Base-by-base conservation (phyloP, 2,888 invertebrate genomes). In the Ennomos quercinarius region DNA sequence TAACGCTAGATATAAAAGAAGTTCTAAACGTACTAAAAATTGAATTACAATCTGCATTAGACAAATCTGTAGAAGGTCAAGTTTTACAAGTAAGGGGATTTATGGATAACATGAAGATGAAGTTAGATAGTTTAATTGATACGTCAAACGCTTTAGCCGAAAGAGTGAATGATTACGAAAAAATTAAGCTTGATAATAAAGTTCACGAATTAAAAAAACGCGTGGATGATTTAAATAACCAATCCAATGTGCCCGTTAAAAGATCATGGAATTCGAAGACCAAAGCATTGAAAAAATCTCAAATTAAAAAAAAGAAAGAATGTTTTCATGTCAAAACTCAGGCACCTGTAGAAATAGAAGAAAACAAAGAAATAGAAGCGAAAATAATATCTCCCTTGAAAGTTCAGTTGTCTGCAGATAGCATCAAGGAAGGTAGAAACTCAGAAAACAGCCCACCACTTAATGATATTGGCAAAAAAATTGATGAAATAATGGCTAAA, bases 401-500 rank as follows among this genome's bases (percentile, higher is more conserved):
- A 13, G 13, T 10, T 8, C 3, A 10, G 13, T 8, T 37, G 13
- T 37, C 47, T 27, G 40, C 17, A 13, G 10, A 10, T n/a, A 12
- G 3, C 1, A 12, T 4, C 1, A 35, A 11, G 3, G 34, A 49
- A 12, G 6, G 5, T 10, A 37, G 10, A 2, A 35, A 12, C 13
- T n/a, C n/a, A n/a, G 9, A 9, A 34, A 12, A 44, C 8, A 44
- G 27, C 27, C 27, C 27, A 27, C 27, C 27, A 12, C 9, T 17
- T 8, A 27, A 27, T 5, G 9, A 2, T 6, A 35, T 41, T 41
- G 35, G 34, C 11, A 49, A 41, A 8, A 42, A 50, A 45, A 40
- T 53, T 13, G 53, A 53, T 8, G 35, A 39, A 45, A 34, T 11
- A 39, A 37, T 47, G 42, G 27, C 38, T 9, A 47, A 47, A 52